phyloP scores from a whole-genome alignment of 2,888 invertebrate species.

The Sturmia bella region DNA sequence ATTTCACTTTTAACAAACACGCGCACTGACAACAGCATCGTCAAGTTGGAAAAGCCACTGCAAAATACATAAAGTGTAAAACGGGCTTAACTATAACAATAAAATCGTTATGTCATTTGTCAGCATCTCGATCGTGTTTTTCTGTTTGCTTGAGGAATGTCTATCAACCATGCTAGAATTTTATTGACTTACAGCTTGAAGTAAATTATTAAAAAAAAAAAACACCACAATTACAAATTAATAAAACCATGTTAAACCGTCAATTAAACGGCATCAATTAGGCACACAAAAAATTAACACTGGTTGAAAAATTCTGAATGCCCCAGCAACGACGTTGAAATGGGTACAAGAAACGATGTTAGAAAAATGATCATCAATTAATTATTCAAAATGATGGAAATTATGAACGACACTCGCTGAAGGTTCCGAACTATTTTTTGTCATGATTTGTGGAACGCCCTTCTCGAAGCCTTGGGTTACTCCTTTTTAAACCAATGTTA shows the following conservation, averaged over 20 bases:
- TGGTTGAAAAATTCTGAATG: neutral
- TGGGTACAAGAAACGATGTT: neutral
- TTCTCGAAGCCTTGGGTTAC: neutral
- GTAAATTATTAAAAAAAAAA: constrained; percentile 28
- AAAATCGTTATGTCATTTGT: no score
- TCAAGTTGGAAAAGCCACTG: no score
- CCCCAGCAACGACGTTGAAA: neutral
- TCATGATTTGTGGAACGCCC: constrained; percentile 19
- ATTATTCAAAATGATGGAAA: neutral
- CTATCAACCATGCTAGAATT: constrained; percentile 1
- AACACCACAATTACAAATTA: constrained; percentile 14
- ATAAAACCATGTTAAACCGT: constrained; percentile 41
- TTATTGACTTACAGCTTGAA: neutral
- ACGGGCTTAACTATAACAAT: no score
- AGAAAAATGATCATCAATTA: neutral
- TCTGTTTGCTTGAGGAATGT: neutral
- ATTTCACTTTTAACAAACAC: no score
- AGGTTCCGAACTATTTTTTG: neutral
- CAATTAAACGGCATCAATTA: constrained; percentile 50
- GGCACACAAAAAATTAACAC: constrained; percentile 5
- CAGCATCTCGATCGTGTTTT: no score
- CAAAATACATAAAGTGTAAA: no score
- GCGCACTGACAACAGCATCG: no score
- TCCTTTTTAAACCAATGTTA: constrained; percentile 6
- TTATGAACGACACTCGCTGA: constrained; percentile 1